phyloP scores from a whole-genome alignment of 2,888 invertebrate genomes.

The Drosophila kokeensis region DNA sequence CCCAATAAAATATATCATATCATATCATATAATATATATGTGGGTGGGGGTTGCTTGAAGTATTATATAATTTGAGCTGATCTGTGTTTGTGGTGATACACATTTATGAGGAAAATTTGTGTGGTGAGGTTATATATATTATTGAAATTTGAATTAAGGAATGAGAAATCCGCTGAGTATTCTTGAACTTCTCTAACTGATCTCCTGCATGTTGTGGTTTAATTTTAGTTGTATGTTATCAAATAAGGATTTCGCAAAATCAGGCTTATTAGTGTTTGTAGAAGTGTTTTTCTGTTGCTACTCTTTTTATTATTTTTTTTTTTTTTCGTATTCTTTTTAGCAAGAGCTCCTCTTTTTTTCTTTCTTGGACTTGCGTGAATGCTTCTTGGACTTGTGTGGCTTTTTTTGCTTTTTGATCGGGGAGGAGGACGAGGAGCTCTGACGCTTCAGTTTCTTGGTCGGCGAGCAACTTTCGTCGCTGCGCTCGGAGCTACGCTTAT shows the following conservation, averaged over 20 bases:
- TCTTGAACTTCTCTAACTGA: conserved; percentile 25
- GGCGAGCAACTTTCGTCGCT: conserved; percentile 60
- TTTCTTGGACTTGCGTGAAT: conserved; percentile 70
- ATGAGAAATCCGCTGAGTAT: not conserved
- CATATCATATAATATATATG: not conserved
- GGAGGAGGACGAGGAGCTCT: conserved; percentile 40
- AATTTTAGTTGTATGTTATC: not conserved
- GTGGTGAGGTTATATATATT: not conserved
- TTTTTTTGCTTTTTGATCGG: conserved; percentile 35
- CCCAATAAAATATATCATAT: not conserved
- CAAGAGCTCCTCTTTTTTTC: conserved; percentile 41
- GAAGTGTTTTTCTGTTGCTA: conserved; percentile 4
- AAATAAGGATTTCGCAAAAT: conserved; percentile 25
- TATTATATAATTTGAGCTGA: not conserved
- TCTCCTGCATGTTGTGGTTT: conserved; percentile 6
- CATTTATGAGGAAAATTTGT: not conserved
- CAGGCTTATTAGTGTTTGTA: conserved; percentile 15
- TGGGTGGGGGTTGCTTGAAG: not conserved
- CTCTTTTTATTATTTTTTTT: conserved; percentile 1
- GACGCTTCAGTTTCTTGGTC: conserved; percentile 64
- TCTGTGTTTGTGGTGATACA: not conserved
- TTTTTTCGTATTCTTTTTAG: conserved; percentile 13
- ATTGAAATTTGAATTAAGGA: too few relatives aligned
- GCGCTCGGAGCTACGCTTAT: conserved; percentile 67
- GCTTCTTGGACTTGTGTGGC: conserved; percentile 71